phyloP scores from a whole-genome alignment of 2,888 invertebrate species.

The Herminia tarsipennalis region DNA sequence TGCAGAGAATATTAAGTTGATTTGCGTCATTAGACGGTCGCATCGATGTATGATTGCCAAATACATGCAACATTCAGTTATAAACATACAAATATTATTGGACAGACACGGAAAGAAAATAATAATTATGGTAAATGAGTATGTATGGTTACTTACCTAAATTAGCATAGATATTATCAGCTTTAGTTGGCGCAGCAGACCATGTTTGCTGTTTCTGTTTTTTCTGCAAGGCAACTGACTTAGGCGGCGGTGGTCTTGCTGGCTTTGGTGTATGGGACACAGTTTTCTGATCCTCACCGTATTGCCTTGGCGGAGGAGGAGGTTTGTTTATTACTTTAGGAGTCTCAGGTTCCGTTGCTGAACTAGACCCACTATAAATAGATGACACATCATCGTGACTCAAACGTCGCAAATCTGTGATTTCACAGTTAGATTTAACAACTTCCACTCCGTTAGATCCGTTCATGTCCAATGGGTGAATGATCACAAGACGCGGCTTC shows the following conservation, averaged over 20 bases:
- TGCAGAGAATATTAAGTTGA: neutral
- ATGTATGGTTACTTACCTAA: conserved; percentile 84
- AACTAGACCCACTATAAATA: conserved; percentile 77
- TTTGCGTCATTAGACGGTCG: neutral
- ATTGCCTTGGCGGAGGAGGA: conserved; percentile 91
- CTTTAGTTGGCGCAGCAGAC: conserved; percentile 68
- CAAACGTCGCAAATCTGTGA: conserved; percentile 67
- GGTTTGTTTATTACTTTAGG: conserved; percentile 85
- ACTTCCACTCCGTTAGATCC: conserved; percentile 91
- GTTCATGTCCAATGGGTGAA: conserved; percentile 94
- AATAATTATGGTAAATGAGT: neutral
- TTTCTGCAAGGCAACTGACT: conserved; percentile 87
- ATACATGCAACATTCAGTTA: neutral
- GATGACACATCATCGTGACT: conserved; percentile 85
- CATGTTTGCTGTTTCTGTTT: conserved; percentile 85
- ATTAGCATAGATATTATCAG: conserved; percentile 91
- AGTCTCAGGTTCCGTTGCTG: conserved; percentile 68
- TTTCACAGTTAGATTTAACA: conserved; percentile 85
- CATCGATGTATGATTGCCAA: no score
- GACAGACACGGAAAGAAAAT: neutral
- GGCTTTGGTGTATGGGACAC: conserved; percentile 86
- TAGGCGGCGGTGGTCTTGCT: conserved; percentile 90
- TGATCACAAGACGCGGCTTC: conserved; percentile 93
- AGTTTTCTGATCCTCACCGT: conserved; percentile 78
- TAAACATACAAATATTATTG: neutral